Conservation (phyloP, 1,140 invertebrate species). For the Zaprionus vittiger region DNA sequence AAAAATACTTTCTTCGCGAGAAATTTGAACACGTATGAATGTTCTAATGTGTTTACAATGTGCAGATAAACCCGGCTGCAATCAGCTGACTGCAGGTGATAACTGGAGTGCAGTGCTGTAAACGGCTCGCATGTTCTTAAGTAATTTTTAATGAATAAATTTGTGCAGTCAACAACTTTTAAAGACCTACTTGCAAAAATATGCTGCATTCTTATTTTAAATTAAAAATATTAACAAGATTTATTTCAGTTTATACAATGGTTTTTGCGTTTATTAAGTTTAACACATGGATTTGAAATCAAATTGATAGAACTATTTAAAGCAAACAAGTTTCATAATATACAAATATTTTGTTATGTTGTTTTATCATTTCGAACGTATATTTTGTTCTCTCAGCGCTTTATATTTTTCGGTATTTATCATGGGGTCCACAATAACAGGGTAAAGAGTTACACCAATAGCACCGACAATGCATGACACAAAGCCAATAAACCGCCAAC, state of each 20-base stretch:
- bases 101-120: conserved; percentile 26
- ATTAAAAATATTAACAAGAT: neutral
- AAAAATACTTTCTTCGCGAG: conserved; percentile 8
- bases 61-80: conserved; percentile 5
- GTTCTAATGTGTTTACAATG: conserved; percentile 9
- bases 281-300: neutral
- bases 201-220: neutral
- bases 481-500: conserved; percentile 87
- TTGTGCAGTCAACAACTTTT: neutral
- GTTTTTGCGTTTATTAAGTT: neutral
- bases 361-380: conserved; percentile 27
- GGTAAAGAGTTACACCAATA: conserved; percentile 86
- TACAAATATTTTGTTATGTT: neutral
- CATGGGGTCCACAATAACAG: conserved; percentile 88
- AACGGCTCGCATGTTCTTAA: conserved; percentile 1
- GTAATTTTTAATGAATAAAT: neutral
- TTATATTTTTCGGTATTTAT: conserved; percentile 87
- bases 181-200: neutral
- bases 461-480: conserved; percentile 86
- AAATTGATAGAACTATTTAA: neutral
- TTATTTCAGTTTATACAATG: neutral
- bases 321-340: neutral
- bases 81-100: conserved; percentile 38
- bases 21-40: conserved; percentile 27
- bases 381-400: conserved; percentile 79